phyloP scores from a whole-genome alignment of 2,888 invertebrate species.

The Hermodice carunculata region DNA sequence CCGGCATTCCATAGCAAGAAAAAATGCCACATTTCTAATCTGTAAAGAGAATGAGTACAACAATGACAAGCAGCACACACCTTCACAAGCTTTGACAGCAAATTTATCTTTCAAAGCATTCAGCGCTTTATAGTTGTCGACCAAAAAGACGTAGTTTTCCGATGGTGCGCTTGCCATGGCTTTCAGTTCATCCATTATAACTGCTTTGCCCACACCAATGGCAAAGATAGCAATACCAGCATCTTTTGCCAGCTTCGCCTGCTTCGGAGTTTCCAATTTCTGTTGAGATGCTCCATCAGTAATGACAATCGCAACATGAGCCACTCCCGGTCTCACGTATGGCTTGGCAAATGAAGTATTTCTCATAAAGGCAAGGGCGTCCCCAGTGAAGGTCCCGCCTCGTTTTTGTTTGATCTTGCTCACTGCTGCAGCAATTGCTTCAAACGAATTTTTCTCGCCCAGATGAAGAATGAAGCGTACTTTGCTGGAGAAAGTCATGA shows the following conservation, averaged over 20 bases:
- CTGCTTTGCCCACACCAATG: slow-evolving; percentile 16
- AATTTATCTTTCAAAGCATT: slow-evolving; percentile 12
- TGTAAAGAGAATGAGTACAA: no score
- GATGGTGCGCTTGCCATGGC: slow-evolving; percentile 12
- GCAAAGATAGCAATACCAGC: slow-evolving; percentile 20
- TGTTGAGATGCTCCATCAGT: slow-evolving; percentile 23
- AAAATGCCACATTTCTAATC: no score
- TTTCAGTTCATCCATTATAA: slow-evolving; percentile 8
- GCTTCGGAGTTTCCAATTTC: background rate
- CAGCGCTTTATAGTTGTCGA: slow-evolving; percentile 18
- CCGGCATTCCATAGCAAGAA: no score
- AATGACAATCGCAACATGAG: slow-evolving; percentile 24
- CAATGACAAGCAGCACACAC: no score
- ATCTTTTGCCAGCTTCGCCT: slow-evolving; percentile 6
- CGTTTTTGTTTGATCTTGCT: slow-evolving; percentile 2
- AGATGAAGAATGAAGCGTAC: background rate
- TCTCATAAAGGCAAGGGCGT: slow-evolving; percentile 12
- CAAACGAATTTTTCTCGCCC: background rate
- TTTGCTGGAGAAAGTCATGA: slow-evolving; percentile 9
- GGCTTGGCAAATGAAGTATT: slow-evolving; percentile 8
- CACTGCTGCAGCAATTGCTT: background rate
- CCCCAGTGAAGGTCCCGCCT: slow-evolving; percentile 19
- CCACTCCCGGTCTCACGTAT: slow-evolving; percentile 3
- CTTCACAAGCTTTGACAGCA: slow-evolving; percentile 21
- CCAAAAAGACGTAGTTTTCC: slow-evolving; percentile 11